Evolutionary conservation across 1,140 invertebrate genomes (phyloP), one percentile per base, ranked within the genome.

Genomic region (Drosophila sulfurigaster): DNA sequence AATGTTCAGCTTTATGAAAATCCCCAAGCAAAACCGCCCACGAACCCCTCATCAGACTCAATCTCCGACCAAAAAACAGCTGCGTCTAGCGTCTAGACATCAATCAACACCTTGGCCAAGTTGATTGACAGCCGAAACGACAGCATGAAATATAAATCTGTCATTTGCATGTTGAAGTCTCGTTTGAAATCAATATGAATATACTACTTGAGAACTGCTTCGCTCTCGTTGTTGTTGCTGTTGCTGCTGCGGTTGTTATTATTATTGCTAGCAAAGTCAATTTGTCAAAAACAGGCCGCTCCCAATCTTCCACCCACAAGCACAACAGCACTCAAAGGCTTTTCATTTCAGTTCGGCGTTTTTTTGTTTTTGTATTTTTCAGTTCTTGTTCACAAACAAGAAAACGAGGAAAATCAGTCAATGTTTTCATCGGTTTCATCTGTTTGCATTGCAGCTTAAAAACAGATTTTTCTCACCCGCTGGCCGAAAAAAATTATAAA

Each of bases 141-240:
- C 71, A 69, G 78, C 85, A 69, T 81, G 71, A 71, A 81, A 83
- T 69, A 89, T 88, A 89, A 89, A 89, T 89, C 85, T 89, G 85
- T 89, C 85, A 89, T 89, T 90, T 89, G 85, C 85, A 89, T 90
- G 78, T 85, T 59, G 66, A 25, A 78, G 78, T 81, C 75, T 64
- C 69, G 74, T 83, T 89, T 89, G 75, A 89, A 89, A 88, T 89
- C 75, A 78, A 88, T 85, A 88, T 83, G 75, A 88, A 89, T 89
- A 73, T 62, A 71, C 25, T 54, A 38, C 79, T 86, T 82, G 82
- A 77, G 81, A 64, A 65, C 35, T 46, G 25, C 20, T 57, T 48
- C 41, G 46, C 1, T 6, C 3, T n/a, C n/a, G 58, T 45, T 57
- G 41, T 20, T 51, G 63, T 58, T 74, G 45, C 28, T 20, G 45